Conservation (phyloP, 2,113 vertebrate genomes). For the Bolborhynchus lineola region DNA sequence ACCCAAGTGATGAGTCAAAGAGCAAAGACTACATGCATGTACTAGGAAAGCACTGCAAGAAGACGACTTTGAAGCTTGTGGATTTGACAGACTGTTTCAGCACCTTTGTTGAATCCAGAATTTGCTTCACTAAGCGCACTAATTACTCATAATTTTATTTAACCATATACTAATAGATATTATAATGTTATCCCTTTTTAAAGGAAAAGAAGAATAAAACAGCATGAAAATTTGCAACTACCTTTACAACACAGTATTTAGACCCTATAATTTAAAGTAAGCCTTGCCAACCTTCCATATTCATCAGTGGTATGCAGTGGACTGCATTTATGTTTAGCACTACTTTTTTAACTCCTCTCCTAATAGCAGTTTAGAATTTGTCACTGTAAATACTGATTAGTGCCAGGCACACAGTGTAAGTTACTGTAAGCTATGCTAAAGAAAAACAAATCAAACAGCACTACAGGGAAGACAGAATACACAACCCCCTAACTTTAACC, state of each 20-base stretch:
- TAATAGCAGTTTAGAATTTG: neutral
- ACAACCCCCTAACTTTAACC: fast-evolving
- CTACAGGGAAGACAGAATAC: neutral
- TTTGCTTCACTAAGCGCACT: neutral
- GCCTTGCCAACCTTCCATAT: neutral
- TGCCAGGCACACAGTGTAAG: neutral
- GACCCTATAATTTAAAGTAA: neutral
- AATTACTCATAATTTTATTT: neutral
- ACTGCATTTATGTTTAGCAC: neutral
- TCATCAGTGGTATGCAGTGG: neutral
- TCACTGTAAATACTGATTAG: neutral
- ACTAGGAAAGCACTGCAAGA: neutral
- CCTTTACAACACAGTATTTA: neutral
- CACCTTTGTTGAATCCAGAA: neutral
- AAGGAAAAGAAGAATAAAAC: neutral
- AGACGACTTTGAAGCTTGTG: neutral
- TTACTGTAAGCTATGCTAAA: neutral
- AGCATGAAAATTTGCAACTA: neutral
- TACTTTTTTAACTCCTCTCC: neutral
- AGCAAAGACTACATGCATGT: neutral
- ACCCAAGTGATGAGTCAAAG: neutral
- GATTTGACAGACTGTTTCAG: neutral
- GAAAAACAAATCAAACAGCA: neutral
- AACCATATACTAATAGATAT: neutral
- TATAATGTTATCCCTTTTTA: neutral